These are phyloP conservation scores for Cataglyphis altisquamis DNA, from an alignment of 2,888 invertebrate species.

Conservation along the genomic window DNA sequence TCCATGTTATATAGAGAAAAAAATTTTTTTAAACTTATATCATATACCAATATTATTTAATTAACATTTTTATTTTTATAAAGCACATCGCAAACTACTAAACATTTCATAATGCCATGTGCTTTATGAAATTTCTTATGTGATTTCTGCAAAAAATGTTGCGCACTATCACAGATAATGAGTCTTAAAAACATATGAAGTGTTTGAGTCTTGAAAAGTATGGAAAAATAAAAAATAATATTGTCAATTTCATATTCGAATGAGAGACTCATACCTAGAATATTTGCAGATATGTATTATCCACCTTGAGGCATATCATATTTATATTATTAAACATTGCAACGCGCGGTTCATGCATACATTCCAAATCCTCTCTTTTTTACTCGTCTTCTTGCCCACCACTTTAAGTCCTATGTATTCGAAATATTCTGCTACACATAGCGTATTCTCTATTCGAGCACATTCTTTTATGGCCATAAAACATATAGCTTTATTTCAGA, in stretches of 20 bases:
- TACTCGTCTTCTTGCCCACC: slow-evolving; percentile 1
- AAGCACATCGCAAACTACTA: not conserved
- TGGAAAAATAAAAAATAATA: slow-evolving; percentile 51
- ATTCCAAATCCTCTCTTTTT: slow-evolving; percentile 65
- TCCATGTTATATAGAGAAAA: not conserved
- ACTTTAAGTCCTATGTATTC: slow-evolving; percentile 36
- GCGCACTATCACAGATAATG: not conserved
- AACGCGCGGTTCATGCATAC: slow-evolving; percentile 79
- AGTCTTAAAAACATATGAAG: not conserved
- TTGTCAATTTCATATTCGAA: slow-evolving; percentile 80
- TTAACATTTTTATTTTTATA: slow-evolving; percentile 6
- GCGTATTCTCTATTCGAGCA: slow-evolving; percentile 48
- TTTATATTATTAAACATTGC: slow-evolving; percentile 83
- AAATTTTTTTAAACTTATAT: not conserved
- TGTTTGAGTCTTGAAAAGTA: slow-evolving; percentile 23
- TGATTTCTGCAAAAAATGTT: not conserved
- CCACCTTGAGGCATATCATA: slow-evolving; percentile 65
- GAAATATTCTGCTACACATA: slow-evolving; percentile 63
- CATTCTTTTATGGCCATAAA: slow-evolving; percentile 52
- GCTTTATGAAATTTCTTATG: not conserved
- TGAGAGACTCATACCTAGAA: slow-evolving; percentile 70
- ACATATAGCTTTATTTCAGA: slow-evolving; percentile 51
- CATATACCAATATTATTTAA: not conserved
- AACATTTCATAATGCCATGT: not conserved
- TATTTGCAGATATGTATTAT: slow-evolving; percentile 70